phyloP scores from a whole-genome alignment of 2,888 invertebrate species.

The Hemaris fuciformis region DNA sequence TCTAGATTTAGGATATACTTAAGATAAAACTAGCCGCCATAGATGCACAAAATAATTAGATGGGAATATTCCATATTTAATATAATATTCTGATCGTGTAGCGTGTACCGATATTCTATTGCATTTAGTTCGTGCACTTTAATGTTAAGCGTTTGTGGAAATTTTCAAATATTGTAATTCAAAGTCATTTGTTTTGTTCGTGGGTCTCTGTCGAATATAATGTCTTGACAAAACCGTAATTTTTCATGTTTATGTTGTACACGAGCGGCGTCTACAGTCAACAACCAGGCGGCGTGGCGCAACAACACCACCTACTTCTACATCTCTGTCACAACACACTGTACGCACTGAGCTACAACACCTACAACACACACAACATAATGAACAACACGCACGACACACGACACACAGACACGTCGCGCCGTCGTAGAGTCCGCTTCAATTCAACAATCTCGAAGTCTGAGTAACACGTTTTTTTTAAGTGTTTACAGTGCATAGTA shows the following conservation, averaged over 20 bases:
- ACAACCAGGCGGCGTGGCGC: neutral
- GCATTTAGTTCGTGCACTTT: constrained; percentile 25
- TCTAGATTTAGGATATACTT: constrained; percentile 48
- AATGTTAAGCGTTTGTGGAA: constrained; percentile 3
- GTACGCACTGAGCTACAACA: neutral
- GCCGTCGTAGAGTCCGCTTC: constrained; percentile 27
- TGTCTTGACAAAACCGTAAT: constrained; percentile 66
- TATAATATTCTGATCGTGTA: constrained; percentile 28
- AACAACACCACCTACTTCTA: neutral
- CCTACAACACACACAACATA: neutral
- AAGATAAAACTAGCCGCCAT: constrained; percentile 55
- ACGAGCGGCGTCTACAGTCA: neutral
- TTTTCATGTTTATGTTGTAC: constrained; percentile 3
- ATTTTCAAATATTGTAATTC: neutral
- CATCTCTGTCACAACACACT: neutral
- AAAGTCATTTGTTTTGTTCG: constrained; percentile 18
- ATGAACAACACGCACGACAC: neutral
- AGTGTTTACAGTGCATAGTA: constrained; percentile 45
- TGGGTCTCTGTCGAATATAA: constrained; percentile 31
- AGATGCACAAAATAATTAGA: constrained; percentile 46
- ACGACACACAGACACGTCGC: neutral
- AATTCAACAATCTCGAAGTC: constrained; percentile 50
- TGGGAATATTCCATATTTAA: constrained; percentile 31
- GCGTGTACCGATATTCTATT: constrained; percentile 24
- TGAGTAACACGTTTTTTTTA: constrained; percentile 45